These are phyloP conservation scores for Bemisia tabaci DNA, from an alignment of 1,140 invertebrate genomes.

Conservation along the genomic window DNA sequence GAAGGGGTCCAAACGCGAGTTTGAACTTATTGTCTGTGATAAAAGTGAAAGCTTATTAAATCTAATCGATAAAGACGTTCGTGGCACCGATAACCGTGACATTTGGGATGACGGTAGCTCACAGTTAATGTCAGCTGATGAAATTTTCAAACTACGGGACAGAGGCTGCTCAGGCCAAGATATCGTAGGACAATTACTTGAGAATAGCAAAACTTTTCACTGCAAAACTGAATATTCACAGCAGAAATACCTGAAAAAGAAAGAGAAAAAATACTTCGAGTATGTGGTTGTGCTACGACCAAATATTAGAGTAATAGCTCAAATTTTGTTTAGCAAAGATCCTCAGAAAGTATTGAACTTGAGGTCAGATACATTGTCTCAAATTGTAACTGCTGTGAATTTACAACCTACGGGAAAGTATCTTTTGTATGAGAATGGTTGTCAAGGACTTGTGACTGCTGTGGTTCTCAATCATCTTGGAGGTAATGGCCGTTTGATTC, in stretches of 20 bases:
- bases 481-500: conserved; percentile 44
- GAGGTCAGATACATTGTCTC: conserved; percentile 71
- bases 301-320: conserved; percentile 53
- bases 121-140: conserved; percentile 65
- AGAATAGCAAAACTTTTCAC: conserved; percentile 74
- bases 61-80: conserved; percentile 29
- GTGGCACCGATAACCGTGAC: conserved; percentile 67
- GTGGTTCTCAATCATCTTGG: conserved; percentile 62
- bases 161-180: conserved; percentile 59
- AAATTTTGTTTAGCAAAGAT: conserved; percentile 62
- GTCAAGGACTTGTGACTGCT: conserved; percentile 65
- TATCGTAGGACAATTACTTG: conserved; percentile 73
- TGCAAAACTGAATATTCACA: conserved; percentile 84
- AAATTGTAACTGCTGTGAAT: conserved; percentile 69
- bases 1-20: conserved; percentile 40
- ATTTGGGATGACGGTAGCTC: conserved; percentile 73
- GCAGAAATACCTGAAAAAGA: conserved; percentile 88
- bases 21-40: conserved; percentile 38
- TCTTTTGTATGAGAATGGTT: conserved; percentile 76
- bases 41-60: conserved; percentile 31
- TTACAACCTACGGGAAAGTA: conserved; percentile 61
- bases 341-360: conserved; percentile 62
- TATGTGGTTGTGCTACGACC: conserved; percentile 60
- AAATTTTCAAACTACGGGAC: conserved; percentile 63
- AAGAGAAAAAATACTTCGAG: conserved; percentile 79